Evolutionary conservation across 2,888 invertebrate genomes (phyloP).

Genomic region (Ferdinandea cuprea): DNA sequence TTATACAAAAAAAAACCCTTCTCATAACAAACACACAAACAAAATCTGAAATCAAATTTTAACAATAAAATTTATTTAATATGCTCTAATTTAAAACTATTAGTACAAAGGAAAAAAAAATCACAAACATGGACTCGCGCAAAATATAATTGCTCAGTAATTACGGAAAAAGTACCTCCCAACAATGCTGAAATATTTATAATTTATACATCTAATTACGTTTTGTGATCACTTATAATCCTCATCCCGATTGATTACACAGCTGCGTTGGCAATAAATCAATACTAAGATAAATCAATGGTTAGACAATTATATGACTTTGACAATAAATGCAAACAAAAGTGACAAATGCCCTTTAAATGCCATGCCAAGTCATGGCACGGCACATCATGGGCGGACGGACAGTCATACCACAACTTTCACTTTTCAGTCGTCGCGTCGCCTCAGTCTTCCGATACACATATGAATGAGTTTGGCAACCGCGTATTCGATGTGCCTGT

Average conservation of each 20-base stretch:
- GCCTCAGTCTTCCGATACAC: slow-evolving; percentile 5
- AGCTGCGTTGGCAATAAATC: slow-evolving; percentile 16
- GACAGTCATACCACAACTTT: slow-evolving; percentile 17
- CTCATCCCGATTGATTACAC: neutral
- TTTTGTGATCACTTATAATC: neutral
- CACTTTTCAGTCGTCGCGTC: slow-evolving; percentile 24
- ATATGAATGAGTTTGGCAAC: slow-evolving; percentile 43
- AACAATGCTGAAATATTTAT: neutral
- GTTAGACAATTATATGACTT: slow-evolving; percentile 14
- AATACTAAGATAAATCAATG: slow-evolving; percentile 13
- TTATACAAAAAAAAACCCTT: no score
- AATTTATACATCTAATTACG: slow-evolving; percentile 14
- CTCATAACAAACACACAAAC: neutral
- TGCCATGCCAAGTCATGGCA: slow-evolving; percentile 33
- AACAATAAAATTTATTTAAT: neutral
- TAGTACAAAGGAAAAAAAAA: neutral
- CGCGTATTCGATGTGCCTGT: slow-evolving; percentile 33
- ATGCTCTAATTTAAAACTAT: neutral
- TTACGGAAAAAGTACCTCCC: slow-evolving; percentile 13
- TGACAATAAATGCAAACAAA: slow-evolving; percentile 24
- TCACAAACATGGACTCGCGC: neutral
- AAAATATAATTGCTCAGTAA: slow-evolving; percentile 19
- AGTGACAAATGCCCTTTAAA: slow-evolving; percentile 31
- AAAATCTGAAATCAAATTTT: neutral
- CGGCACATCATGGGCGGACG: slow-evolving; percentile 11